Percentiles rank a stretch among this genome's conserved stretches.
These are phyloP conservation scores for Miichthys miiuy DNA, from an alignment of 2,797 vertebrate genomes.

Conservation along the genomic window DNA sequence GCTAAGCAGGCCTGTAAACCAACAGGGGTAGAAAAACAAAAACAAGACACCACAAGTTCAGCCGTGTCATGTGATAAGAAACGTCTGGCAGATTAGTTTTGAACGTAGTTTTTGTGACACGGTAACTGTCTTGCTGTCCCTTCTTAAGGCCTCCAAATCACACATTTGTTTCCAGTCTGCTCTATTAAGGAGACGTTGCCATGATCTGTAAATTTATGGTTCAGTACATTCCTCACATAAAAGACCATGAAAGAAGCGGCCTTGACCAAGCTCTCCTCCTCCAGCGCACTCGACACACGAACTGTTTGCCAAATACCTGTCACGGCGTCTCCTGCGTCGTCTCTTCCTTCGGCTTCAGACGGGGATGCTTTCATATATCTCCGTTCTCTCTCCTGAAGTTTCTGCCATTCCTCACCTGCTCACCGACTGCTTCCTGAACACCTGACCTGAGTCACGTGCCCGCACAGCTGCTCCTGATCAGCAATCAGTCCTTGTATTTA, in stretches of 20 bases:
- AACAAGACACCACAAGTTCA: not conserved
- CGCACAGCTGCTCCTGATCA: conserved; percentile 2
- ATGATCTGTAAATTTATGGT: not conserved
- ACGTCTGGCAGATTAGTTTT: not conserved
- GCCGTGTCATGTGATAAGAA: not conserved
- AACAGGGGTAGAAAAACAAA: not conserved
- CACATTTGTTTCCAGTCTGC: not conserved
- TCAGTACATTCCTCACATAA: not conserved
- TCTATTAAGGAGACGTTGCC: not conserved
- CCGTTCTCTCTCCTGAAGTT: not conserved
- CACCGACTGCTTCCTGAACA: not conserved
- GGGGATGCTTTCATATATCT: not conserved
- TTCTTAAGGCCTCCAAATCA: not conserved
- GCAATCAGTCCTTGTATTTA: conserved; percentile 1
- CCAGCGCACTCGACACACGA: not conserved
- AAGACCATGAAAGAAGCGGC: not conserved
- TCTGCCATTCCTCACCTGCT: not conserved
- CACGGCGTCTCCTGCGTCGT: not conserved
- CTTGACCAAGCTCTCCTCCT: not conserved
- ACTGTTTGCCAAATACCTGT: conserved; percentile 12
- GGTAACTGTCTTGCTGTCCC: not conserved
- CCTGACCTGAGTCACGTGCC: not conserved
- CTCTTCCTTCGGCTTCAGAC: not conserved
- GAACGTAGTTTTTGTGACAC: not conserved
- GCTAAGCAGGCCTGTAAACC: not conserved